Conservation (phyloP, 2,888 invertebrate species). For the Diaperis boleti region DNA sequence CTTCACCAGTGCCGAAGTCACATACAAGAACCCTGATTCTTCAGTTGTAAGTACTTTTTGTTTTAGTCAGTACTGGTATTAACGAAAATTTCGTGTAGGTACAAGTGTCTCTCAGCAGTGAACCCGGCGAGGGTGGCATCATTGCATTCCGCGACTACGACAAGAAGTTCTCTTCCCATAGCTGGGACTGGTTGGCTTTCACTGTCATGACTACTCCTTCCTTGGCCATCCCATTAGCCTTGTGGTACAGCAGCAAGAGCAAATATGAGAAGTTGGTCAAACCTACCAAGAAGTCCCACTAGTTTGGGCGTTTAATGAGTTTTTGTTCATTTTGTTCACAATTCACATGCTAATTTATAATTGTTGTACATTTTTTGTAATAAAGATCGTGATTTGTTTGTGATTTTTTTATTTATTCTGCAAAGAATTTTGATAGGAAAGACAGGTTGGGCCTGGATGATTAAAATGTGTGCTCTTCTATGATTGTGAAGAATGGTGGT, state of each 20-base stretch:
- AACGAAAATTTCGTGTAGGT: conserved; percentile 71
- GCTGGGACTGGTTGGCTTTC: conserved; percentile 97
- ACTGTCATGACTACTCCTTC: conserved; percentile 97
- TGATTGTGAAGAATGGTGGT: no score
- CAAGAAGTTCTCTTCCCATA: conserved; percentile 96
- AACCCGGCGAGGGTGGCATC: conserved; percentile 96
- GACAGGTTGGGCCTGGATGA: no score
- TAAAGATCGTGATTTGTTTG: conserved; percentile 7
- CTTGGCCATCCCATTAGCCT: conserved; percentile 90
- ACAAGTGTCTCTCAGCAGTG: conserved; percentile 82
- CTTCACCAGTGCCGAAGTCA: conserved; percentile 94
- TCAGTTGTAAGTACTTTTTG: conserved; percentile 72
- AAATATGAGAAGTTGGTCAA: conserved; percentile 90
- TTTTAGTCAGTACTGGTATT: no score
- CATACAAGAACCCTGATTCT: conserved; percentile 86
- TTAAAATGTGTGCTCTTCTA: no score
- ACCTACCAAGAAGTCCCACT: conserved; percentile 75
- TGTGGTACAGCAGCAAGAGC: conserved; percentile 95
- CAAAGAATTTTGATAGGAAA: no score
- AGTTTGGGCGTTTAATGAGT: no score
- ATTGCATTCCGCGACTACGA: conserved; percentile 94
- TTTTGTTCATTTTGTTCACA: conserved; percentile 3
- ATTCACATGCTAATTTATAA: conserved; percentile 18
- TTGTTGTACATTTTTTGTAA: conserved; percentile 15
- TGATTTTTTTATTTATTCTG: not conserved